A percentile compares a stretch with the other conserved stretches of the same genome.
phyloP scores from a whole-genome alignment of 2,113 vertebrate species.

The Steatornis caripensis region DNA sequence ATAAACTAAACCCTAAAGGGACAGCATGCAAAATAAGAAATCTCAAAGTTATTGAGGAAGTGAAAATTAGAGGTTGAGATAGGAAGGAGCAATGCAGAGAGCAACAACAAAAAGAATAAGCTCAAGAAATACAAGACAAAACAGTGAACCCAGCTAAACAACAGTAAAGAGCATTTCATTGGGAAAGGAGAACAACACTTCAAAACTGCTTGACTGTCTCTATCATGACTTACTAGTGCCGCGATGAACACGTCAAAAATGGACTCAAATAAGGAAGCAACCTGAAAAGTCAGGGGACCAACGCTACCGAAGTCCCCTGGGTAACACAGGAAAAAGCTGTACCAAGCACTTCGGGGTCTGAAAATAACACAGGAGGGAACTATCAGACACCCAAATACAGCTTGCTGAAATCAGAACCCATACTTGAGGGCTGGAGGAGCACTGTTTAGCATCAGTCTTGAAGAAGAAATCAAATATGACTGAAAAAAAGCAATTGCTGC shows the following conservation, averaged over 20 bases:
- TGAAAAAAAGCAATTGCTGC: not conserved
- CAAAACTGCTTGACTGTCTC: not conserved
- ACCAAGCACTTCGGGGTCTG: not conserved
- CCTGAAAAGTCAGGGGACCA: not conserved
- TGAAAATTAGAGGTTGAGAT: constrained; percentile 6
- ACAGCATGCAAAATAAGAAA: not conserved
- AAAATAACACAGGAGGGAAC: not conserved
- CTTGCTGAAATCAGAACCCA: not conserved
- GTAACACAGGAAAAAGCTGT: not conserved
- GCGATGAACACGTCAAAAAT: not conserved
- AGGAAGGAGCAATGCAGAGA: not conserved
- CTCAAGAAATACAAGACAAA: not conserved
- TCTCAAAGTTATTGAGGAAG: not conserved
- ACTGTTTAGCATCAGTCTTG: not conserved
- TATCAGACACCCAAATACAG: not conserved
- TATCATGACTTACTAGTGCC: not conserved
- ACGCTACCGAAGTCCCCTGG: no score
- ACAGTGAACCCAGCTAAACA: not conserved
- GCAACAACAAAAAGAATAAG: not conserved
- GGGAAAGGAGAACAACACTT: not conserved
- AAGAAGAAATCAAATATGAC: not conserved
- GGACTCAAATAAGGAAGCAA: not conserved
- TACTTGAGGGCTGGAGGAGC: not conserved
- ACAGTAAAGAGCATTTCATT: not conserved
- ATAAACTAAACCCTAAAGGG: not conserved